phyloP scores from a whole-genome alignment of 2,797 vertebrate genomes.

The Denticeps clupeoides region DNA sequence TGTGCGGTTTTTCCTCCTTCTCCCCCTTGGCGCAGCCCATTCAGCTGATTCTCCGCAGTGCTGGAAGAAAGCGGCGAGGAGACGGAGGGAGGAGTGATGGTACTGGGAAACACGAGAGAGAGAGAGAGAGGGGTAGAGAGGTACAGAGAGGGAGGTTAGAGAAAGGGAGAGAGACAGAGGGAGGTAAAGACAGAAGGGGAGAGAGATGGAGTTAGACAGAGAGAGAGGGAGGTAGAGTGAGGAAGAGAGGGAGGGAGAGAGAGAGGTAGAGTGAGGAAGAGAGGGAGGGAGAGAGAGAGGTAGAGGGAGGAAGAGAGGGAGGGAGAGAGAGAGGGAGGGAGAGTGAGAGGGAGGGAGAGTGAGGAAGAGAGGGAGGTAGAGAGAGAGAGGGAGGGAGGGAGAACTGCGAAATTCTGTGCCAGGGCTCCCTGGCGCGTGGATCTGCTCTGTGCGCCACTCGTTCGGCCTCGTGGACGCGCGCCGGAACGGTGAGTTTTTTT shows the following conservation, averaged over 20 bases:
- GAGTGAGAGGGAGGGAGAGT: constrained; percentile 8
- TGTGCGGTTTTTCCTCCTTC: neutral
- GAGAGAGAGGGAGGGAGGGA: constrained; percentile 4
- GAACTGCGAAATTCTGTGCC: constrained; percentile 40
- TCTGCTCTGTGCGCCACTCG: constrained; percentile 33
- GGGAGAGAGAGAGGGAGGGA: constrained; percentile 9
- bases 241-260: constrained; percentile 10
- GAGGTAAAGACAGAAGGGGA: constrained; percentile 12
- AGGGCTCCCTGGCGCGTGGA: constrained; percentile 39
- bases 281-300: neutral
- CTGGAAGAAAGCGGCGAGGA: constrained; percentile 44
- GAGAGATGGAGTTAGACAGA: constrained; percentile 18
- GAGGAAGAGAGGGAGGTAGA: neutral
- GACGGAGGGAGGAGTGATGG: constrained; percentile 13
- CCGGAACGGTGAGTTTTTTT: constrained; percentile 54
- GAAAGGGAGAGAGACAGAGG: constrained; percentile 8
- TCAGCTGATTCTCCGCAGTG: constrained; percentile 58
- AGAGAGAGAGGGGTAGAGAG: constrained; percentile 16
- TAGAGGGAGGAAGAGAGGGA: constrained; percentile 14
- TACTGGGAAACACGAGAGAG: constrained; percentile 13
- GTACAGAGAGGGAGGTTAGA: constrained; percentile 15
- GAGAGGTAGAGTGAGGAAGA: constrained; percentile 3
- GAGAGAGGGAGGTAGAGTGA: constrained; percentile 26
- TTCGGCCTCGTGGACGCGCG: constrained; percentile 33
- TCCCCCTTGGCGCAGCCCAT: constrained; percentile 40